Evolutionary conservation across 2,888 invertebrate species (phyloP), one percentile per base, ranked within the genome.

Genomic region (Notocelia uddmanniana): DNA sequence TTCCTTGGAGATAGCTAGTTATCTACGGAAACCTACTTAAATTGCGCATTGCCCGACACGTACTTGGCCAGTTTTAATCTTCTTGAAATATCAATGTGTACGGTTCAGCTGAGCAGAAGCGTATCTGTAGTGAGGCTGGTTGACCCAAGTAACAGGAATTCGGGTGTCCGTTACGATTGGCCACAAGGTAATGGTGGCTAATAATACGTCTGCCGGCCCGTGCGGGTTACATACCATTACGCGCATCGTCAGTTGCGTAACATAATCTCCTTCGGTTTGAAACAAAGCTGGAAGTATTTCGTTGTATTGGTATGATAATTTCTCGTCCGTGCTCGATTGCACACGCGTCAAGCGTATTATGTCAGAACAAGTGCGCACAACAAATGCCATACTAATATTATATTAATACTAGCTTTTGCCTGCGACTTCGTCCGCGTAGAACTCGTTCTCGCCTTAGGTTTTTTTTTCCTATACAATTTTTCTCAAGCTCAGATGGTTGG

Each of bases 111-210:
- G 55, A 45, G 9, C 52, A 13, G 48, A 13, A 6, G 31, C 8
- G 23, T 41, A 48, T 48, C 21, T 60, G 34, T 45, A 58, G 52
- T 66, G 59, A 13, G 83, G 82, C 81, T 84, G 83, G 80, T 83
- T 86, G 85, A 86, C 84, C 85, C 81, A 82, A 78, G 81, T 83
- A 85, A 84, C 83, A 80, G 83, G 84, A 86, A 85, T 86, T 83
- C 78, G 80, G 82, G 77, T 73, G 80, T 76, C 85, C 85, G 84
- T 87, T 89, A 88, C 81, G 77, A 81, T 78, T 81, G 82, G 81
- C 76, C 75, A 76, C 74, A 73, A 71, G 73, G 68, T 67, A 73
- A 73, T 73, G 69, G 45, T 15, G 68, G 72, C 72, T 72, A 72
- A 72, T 72, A 68, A 72, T 68, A 72, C 50, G 72, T 52, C 45